Evolutionary conservation across 2,888 invertebrate genomes (phyloP), one percentile per base, ranked within the genome.

Genomic region (Eurytoma californica): DNA sequence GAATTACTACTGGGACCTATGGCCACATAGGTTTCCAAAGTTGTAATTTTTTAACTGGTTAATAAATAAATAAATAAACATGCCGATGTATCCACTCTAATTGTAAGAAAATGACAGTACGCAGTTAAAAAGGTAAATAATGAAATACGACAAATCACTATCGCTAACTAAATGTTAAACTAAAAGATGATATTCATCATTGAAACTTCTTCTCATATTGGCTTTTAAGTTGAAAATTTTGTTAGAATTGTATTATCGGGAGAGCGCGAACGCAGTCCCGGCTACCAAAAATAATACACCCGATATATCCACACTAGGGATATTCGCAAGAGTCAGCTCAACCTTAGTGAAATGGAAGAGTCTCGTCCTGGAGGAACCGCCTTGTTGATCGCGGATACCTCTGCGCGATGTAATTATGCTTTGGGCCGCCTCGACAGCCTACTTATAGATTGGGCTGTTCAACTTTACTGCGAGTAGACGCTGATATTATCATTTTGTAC

Each of bases 281-380:
- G 86, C 88, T 88, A 88, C 82, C 88, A 88, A 88, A 88, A 88
- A 89, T 89, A 87, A 86, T 90, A 90, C 90, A 89, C 88, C 88
- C 89, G 89, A 92, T 90, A 91, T 91, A 91, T 88, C 91, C 91
- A 90, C 90, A 90, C 91, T 91, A 91, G 91, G 89, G 87, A 83
- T 88, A 90, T 90, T 89, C 89, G 90, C 92, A 92, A 91, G 91
- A 91, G 91, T 92, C 92, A 92, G 91, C 92, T 89, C 88, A 86
- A 90, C 91, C 92, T 90, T 85, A 87, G 92, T 92, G 92, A 92
- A 92, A 92, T 92, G 92, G 90, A 90, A 91, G 91, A 91, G 90
- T 91, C 92, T 92, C 91, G 77, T 86, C 89, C 88, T 88, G 88
- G 87, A 87, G 88, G 88, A 88, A 88, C 88, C 88, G 88, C 88